A percentile compares a stretch with the other conserved stretches of the same genome.
Conservation (phyloP, 35 echinoderm and acorn worm species). For the Hemicentrotus pulcherrimus region DNA sequence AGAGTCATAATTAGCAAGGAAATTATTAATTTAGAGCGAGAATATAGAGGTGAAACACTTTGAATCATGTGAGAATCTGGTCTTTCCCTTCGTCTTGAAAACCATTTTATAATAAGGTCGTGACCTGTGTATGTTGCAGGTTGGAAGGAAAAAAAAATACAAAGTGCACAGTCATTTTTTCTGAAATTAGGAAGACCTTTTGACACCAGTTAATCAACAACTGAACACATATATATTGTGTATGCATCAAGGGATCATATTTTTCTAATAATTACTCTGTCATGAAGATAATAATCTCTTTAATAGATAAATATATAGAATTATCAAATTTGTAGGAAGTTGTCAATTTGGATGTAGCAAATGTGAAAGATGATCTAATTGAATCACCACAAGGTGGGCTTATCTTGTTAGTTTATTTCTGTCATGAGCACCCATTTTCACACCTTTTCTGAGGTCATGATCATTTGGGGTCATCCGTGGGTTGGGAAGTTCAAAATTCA, state of each 20-base stretch:
- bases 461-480: neutral
- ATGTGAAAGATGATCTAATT: neutral
- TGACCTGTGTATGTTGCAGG: neutral
- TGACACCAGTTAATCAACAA: neutral
- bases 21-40: neutral
- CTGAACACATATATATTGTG: neutral
- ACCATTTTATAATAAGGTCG: neutral
- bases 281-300: neutral
- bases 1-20: neutral
- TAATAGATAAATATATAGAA: neutral
- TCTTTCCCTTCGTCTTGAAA: neutral
- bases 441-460: neutral
- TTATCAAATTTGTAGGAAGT: constrained; percentile 19
- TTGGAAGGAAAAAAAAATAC: neutral
- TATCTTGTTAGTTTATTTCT: neutral
- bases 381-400: neutral
- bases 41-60: neutral
- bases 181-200: neutral
- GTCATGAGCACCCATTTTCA: neutral
- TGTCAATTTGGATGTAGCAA: neutral
- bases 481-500: constrained; percentile 5
- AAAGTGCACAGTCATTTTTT: neutral
- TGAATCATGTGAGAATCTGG: neutral
- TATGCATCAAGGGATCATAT: neutral
- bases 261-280: neutral